phyloP scores from a whole-genome alignment of 2,888 invertebrate species.

The Drosophila sordidula region DNA sequence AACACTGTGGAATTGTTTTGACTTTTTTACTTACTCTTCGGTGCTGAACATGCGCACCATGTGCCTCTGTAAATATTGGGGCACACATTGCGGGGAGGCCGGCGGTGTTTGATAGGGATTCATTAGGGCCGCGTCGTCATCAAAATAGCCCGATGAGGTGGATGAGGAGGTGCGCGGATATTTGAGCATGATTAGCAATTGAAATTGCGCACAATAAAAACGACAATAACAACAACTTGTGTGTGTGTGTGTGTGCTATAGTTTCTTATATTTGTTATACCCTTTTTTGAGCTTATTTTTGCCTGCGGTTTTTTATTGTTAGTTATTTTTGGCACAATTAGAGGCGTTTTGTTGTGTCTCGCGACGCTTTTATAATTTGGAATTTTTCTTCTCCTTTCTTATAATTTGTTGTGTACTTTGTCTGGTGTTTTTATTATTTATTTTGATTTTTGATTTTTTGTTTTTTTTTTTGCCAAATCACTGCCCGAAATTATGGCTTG shows the following conservation, averaged over 20 bases:
- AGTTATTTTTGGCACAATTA: conserved; percentile 57
- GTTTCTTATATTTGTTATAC: background rate
- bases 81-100: conserved; percentile 74
- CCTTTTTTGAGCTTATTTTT: background rate
- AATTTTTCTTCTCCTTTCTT: conserved; percentile 1
- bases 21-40: conserved; percentile 83
- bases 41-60: conserved; percentile 84
- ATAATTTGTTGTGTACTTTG: conserved; percentile 3
- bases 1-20: background rate
- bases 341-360: background rate
- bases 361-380: conserved; percentile 7
- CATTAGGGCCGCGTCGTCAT: conserved; percentile 80
- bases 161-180: conserved; percentile 82
- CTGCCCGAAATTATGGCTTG: conserved; percentile 38
- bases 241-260: too few species aligned
- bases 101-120: conserved; percentile 82
- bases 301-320: conserved; percentile 3
- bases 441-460: conserved; percentile 17
- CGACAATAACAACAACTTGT: conserved; percentile 5
- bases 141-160: conserved; percentile 82
- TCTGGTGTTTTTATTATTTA: conserved; percentile 2
- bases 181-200: conserved; percentile 62
- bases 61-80: conserved; percentile 79
- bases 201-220: conserved; percentile 17
- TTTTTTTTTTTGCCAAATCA: conserved; percentile 40